These are phyloP conservation scores for Pseudolycoriella hygida DNA, from an alignment of 2,888 invertebrate species.

Conservation along the genomic window DNA sequence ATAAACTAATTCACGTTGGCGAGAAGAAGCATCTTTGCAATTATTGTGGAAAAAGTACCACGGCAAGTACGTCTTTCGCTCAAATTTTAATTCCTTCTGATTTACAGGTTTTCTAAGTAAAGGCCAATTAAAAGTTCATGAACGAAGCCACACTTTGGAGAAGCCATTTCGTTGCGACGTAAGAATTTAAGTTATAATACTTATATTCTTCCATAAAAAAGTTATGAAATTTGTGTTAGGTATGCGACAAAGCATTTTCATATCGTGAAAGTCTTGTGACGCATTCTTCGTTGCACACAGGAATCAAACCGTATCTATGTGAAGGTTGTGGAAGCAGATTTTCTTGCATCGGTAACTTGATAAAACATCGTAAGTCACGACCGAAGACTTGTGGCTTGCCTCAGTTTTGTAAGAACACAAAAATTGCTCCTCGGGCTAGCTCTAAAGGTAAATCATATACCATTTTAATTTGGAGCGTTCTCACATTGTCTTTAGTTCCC, in stretches of 20 bases:
- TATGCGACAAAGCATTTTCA: constrained; percentile 29
- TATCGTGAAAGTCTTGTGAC: constrained; percentile 31
- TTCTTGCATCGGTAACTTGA: constrained; percentile 31
- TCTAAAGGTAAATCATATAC: constrained; percentile 5
- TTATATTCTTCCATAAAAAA: too few species aligned
- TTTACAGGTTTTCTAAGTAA: constrained; percentile 20
- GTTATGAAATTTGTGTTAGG: constrained; percentile 10
- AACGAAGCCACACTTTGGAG: constrained; percentile 21
- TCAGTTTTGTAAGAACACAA: constrained; percentile 16
- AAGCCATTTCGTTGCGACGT: constrained; percentile 24
- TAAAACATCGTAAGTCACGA: constrained; percentile 30
- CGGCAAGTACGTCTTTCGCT: too few species aligned
- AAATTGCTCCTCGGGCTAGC: constrained; percentile 10
- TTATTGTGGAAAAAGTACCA: constrained; percentile 19
- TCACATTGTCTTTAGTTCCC: neutral
- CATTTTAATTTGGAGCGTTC: neutral
- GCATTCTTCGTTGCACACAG: constrained; percentile 30
- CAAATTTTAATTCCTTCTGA: constrained; percentile 14
- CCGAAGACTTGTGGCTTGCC: constrained; percentile 28
- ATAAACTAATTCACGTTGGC: constrained; percentile 19
- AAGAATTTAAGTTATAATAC: constrained; percentile 1
- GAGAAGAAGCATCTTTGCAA: constrained; percentile 21
- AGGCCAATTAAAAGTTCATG: constrained; percentile 20
- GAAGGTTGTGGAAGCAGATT: constrained; percentile 30
- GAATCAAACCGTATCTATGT: constrained; percentile 28